Conservation (phyloP, 2,113 vertebrate genomes). For the Microcebus murinus region DNA sequence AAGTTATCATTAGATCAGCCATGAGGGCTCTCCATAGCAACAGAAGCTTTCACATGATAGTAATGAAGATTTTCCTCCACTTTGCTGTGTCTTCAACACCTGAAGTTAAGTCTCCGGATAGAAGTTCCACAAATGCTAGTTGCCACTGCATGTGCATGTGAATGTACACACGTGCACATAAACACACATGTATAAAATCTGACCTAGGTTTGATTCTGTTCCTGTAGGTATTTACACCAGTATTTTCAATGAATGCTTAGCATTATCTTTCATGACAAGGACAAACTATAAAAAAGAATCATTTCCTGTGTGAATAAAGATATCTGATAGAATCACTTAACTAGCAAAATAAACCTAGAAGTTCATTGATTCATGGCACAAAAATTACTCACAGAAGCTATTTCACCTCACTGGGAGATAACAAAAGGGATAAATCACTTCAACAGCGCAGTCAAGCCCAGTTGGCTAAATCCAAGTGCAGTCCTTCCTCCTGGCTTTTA, state of each 20-base stretch:
- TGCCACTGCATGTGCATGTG: background rate
- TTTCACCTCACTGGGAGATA: background rate
- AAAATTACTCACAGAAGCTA: background rate
- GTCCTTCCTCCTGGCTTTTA: background rate
- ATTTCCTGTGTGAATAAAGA: background rate
- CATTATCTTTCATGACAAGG: constrained; percentile 12
- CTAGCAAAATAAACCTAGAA: background rate
- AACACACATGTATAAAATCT: background rate
- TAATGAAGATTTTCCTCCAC: background rate
- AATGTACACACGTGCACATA: background rate
- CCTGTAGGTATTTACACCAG: background rate
- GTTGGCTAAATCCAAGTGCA: background rate
- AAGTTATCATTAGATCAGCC: background rate
- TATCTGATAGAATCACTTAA: constrained; percentile 40
- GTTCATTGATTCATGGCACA: background rate
- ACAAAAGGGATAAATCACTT: background rate
- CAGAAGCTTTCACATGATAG: background rate
- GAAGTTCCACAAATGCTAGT: background rate
- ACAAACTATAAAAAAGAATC: constrained; percentile 8
- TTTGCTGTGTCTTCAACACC: background rate
- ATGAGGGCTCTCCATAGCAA: background rate
- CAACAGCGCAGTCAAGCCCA: background rate
- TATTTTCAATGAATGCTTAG: background rate
- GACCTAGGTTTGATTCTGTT: background rate
- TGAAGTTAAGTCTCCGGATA: background rate